These are phyloP conservation scores for Clusia tigrina DNA, from an alignment of 2,888 invertebrate species.

Conservation along the genomic window DNA sequence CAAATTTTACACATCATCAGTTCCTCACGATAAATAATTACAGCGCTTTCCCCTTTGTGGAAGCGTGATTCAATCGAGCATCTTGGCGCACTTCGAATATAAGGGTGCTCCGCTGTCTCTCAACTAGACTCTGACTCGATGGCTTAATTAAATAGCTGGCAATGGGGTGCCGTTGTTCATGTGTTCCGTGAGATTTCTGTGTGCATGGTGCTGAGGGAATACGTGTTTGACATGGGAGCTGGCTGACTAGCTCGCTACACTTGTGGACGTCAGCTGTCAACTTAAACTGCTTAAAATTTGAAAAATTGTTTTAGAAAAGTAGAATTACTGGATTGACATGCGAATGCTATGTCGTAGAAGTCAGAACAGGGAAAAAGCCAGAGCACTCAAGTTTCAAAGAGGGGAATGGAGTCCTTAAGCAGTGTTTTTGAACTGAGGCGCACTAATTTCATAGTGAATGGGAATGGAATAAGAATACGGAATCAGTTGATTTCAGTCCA, in stretches of 20 bases:
- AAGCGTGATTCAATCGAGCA: background rate
- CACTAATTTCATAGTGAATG: too few species aligned
- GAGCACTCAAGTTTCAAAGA: too few species aligned
- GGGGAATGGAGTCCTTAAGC: too few species aligned
- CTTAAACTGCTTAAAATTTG: constrained; percentile 2
- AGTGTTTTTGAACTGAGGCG: too few species aligned
- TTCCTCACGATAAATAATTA: constrained; percentile 22
- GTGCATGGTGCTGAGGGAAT: too few species aligned
- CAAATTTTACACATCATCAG: constrained; percentile 25
- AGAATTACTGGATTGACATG: background rate
- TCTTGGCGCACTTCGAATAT: background rate
- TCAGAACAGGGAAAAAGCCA: too few species aligned
- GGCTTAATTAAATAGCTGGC: background rate
- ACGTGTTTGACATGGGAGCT: background rate
- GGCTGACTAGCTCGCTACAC: too few species aligned
- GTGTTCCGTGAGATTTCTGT: too few species aligned
- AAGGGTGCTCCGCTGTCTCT: background rate
- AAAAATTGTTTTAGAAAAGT: background rate
- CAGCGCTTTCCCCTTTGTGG: background rate
- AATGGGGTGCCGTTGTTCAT: background rate
- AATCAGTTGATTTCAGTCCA: too few species aligned
- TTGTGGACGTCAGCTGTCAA: constrained; percentile 1
- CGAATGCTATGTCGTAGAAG: too few species aligned
- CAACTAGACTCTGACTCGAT: background rate
- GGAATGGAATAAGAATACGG: too few species aligned